Evolutionary conservation across 1,140 invertebrate genomes (phyloP).

Genomic region (Eriocheir sinensis): DNA sequence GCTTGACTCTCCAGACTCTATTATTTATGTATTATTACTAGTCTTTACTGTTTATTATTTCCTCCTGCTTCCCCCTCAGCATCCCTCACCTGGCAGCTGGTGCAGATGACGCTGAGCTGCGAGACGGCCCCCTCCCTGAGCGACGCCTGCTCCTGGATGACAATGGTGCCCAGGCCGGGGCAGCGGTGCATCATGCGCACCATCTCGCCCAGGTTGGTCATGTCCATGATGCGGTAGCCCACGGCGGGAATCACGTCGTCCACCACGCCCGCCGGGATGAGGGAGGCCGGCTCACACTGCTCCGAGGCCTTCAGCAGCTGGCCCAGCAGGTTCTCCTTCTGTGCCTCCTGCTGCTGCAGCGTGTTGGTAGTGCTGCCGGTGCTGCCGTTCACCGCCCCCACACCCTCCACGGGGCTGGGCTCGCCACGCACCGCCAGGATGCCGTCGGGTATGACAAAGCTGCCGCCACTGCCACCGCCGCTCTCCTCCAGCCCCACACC

Average conservation of each 20-base stretch:
- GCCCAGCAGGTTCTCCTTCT: conserved; percentile 77
- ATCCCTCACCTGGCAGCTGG: conserved; percentile 74
- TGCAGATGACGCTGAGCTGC: conserved; percentile 78
- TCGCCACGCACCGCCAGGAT: conserved; percentile 17
- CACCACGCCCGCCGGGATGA: conserved; percentile 78
- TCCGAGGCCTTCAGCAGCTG: conserved; percentile 79
- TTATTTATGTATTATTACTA: no score
- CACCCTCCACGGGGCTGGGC: conserved; percentile 30
- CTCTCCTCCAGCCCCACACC: background rate
- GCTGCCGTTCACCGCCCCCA: no score
- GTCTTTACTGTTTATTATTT: no score
- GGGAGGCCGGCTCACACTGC: conserved; percentile 77
- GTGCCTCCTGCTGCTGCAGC: conserved; percentile 63
- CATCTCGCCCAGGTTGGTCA: conserved; percentile 78
- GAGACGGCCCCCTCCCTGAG: conserved; percentile 78
- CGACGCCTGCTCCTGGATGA: conserved; percentile 78
- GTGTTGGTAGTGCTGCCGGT: background rate
- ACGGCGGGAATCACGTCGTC: conserved; percentile 79
- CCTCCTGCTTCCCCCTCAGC: no score
- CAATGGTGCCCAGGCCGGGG: conserved; percentile 71
- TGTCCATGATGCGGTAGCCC: conserved; percentile 78
- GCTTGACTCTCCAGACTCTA: no score
- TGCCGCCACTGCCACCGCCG: background rate
- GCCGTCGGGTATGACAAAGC: conserved; percentile 57
- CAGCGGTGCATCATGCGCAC: conserved; percentile 78